Evolutionary conservation across 2,888 invertebrate species (phyloP), one percentile per base, ranked within the genome.

Genomic region (Chrysolina oricalcia): DNA sequence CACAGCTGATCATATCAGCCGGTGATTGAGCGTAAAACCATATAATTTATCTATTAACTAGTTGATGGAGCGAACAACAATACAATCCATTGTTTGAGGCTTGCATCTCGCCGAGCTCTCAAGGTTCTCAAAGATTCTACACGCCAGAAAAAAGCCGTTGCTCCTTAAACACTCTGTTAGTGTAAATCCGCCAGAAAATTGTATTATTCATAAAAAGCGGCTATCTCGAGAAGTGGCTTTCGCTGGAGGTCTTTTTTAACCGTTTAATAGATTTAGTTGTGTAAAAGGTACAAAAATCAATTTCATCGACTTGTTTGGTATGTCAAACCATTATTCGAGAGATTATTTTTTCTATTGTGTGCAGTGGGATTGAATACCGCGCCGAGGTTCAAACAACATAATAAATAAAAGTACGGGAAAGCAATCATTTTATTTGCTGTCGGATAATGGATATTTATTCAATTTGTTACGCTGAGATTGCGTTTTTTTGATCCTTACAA

Each of bases 1-100:
- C 78, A 83, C 82, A 85, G 85, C 84, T 86, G 87, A 87, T 88
- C 86, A 85, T 87, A 87, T 88, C 87, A 85, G 84, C 70, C 81
- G 84, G 83, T 87, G 87, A 88, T 88, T 88, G 88, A 88, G 86
- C 88, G 86, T 88, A 88, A 88, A 88, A 88, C 88, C 86, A 87
- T 88, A 86, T 87, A 87, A 87, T 88, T 88, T 88, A 88, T 87
- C 88, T 88, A 88, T 88, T 88, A 88, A 86, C 87, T 85, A 86
- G 86, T 86, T 85, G 85, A 83, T 86, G 85, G 85, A 84, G 82
- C 85, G 84, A 81, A 83, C 83, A 84, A 86, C 85, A 87, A 86
- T 85, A 83, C 82, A 80, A 83, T 82, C 83, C 82, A 87, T 87
- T 87, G 87, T 87, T 86, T 86, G 85, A 85, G 70, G 65, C 70